Conservation (phyloP, 2,113 vertebrate species). For the Gallinago paraguaiae region DNA sequence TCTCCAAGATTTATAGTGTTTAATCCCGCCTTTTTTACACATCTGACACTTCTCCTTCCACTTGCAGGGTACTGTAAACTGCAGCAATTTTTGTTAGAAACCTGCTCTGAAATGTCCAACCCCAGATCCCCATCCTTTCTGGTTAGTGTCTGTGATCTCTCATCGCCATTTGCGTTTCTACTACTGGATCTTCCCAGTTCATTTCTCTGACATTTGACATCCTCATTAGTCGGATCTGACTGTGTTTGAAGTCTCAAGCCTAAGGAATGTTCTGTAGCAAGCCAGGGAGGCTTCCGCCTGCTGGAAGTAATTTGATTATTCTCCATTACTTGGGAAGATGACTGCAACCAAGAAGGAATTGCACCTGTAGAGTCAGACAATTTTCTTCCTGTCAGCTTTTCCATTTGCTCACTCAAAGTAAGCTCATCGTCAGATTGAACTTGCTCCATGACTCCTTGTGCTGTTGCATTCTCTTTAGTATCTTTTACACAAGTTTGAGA, state of each 20-base stretch:
- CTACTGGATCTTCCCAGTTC: slow-evolving; percentile 28
- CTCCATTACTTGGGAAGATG: slow-evolving; percentile 57
- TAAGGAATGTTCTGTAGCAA: slow-evolving; percentile 70
- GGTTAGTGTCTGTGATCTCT: not conserved
- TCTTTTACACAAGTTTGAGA: not conserved
- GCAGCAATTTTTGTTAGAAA: not conserved
- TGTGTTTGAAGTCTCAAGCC: slow-evolving; percentile 18
- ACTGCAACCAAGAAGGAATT: slow-evolving; percentile 83
- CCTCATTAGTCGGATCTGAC: slow-evolving; percentile 46
- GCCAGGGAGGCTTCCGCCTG: slow-evolving; percentile 78
- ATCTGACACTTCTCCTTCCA: slow-evolving; percentile 79
- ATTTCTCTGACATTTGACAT: slow-evolving; percentile 58
- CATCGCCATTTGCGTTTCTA: slow-evolving; percentile 7
- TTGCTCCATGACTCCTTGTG: not conserved
- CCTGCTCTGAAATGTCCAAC: slow-evolving; percentile 45
- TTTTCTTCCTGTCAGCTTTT: slow-evolving; percentile 71
- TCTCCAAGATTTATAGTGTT: not conserved
- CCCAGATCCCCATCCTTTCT: slow-evolving; percentile 25
- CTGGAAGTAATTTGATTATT: slow-evolving; percentile 46
- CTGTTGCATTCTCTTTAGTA: slow-evolving; percentile 25
- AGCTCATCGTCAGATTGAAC: slow-evolving; percentile 62
- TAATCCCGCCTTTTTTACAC: slow-evolving; percentile 21
- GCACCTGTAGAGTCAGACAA: slow-evolving; percentile 63
- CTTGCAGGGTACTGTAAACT: slow-evolving; percentile 72
- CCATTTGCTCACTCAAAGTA: slow-evolving; percentile 70